A percentile compares a stretch with the other conserved stretches of the same genome.
Evolutionary conservation across 2,113 vertebrate genomes (phyloP).

Genomic region (Agelaius tricolor): DNA sequence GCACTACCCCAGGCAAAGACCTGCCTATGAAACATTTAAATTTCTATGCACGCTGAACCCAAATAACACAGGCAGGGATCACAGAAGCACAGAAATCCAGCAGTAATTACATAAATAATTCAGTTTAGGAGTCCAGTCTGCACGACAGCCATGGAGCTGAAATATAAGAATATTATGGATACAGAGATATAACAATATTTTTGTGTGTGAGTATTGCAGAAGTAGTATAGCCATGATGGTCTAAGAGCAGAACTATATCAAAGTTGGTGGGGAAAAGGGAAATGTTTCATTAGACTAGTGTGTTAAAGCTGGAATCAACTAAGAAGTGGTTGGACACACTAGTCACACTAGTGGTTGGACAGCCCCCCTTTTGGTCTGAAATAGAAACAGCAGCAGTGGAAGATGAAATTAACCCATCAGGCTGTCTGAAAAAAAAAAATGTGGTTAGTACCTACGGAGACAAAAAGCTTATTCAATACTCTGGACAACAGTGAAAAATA

Average conservation of each 20-base stretch:
- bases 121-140: neutral
- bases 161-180: neutral
- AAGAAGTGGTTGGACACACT: neutral
- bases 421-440: neutral
- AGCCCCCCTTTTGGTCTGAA: neutral
- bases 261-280: neutral
- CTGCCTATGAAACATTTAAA: neutral
- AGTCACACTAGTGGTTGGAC: too few species aligned
- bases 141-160: neutral
- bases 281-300: neutral
- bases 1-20: neutral
- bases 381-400: neutral
- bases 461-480: neutral
- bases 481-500: neutral
- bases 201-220: neutral
- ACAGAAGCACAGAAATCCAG: neutral
- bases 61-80: neutral
- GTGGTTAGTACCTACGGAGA: neutral
- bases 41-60: accelerated
- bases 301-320: neutral
- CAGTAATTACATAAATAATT: neutral
- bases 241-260: neutral
- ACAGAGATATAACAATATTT: neutral
- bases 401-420: neutral
- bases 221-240: neutral